Base-by-base conservation (phyloP, 2,113 vertebrate species). In the Puffinus mauretanicus region DNA sequence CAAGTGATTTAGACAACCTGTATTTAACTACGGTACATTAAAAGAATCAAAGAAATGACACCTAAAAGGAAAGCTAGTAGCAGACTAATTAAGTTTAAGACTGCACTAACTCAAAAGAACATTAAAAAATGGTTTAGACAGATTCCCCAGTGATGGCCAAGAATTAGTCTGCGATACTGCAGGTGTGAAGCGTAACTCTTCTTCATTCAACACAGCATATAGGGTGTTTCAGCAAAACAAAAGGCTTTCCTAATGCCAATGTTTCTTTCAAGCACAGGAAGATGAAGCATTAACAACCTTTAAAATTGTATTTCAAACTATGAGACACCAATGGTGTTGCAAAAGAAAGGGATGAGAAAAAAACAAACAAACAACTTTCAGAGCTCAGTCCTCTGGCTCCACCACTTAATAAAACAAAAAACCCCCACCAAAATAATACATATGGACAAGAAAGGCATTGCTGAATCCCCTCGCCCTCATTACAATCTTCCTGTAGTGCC, bases 251-350 rank as follows among this genome's bases (percentile, higher is more conserved):
- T 67, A 64, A 46, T 36, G n/a, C 34, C n/a, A 58, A 0, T 46
- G 54, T 38, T 72, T 51, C 38, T 62, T 69, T 49, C 22, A 73
- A 79, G 30, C 42, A 60, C 14, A 86, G 60, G 32, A 89, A 71
- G 21, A 78, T 17, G 30, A 66, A 84, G 27, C 32, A 60, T 38
- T 78, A 67, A 25, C 27, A 57, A 71, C 6, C 11, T 82, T 76
- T 55, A 72, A 62, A 83, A 49, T 7, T 42, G 5, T 54, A 62
- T 29, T 83, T 86, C n/a, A 52, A 69, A 70, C 36, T 38, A 65
- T 0, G 6, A 83, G 16, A 64, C 30, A 24, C 7, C 42, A 66
- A 16, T 25, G 4, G 16, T 0, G 0, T 13, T 60, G 20, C 6
- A 27, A 47, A 80, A 80, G 58, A 66, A 86, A 81, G 1, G 52